Conservation (phyloP, 2,113 vertebrate species). For the Halichoeres trimaculatus region DNA sequence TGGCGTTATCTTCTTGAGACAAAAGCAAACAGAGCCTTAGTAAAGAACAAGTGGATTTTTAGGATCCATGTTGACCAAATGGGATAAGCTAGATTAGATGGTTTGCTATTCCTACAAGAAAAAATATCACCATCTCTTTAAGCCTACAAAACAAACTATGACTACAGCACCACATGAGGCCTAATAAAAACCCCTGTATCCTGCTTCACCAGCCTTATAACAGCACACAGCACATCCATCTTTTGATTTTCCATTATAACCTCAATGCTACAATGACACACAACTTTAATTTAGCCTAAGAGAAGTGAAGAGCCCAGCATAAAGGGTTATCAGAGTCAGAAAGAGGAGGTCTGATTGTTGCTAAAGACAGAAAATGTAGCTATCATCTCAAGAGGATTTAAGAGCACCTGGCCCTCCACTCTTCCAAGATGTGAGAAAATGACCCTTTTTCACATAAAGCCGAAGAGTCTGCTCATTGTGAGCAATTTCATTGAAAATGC, state of each 20-base stretch:
- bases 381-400: conserved; percentile 51
- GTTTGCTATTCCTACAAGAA: too few species aligned
- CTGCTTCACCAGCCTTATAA: background rate
- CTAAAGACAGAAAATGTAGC: conserved; percentile 45
- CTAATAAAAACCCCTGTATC: background rate
- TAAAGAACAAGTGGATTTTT: too few species aligned
- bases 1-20: too few species aligned
- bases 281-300: conserved; percentile 16
- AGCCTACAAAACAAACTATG: too few species aligned
- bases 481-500: conserved; percentile 62
- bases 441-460: conserved; percentile 30
- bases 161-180: background rate
- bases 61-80: too few species aligned
- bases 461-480: conserved; percentile 36
- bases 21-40: too few species aligned
- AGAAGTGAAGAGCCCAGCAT: background rate
- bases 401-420: conserved; percentile 44
- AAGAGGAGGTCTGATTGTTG: conserved; percentile 43
- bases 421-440: conserved; percentile 36
- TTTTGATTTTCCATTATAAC: background rate
- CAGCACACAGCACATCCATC: background rate
- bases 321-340: conserved; percentile 30
- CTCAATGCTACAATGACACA: background rate
- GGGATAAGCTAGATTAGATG: too few species aligned
- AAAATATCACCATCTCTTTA: background rate